Evolutionary conservation across 2,113 vertebrate species (phyloP).

Genomic region (Jacana jacana): DNA sequence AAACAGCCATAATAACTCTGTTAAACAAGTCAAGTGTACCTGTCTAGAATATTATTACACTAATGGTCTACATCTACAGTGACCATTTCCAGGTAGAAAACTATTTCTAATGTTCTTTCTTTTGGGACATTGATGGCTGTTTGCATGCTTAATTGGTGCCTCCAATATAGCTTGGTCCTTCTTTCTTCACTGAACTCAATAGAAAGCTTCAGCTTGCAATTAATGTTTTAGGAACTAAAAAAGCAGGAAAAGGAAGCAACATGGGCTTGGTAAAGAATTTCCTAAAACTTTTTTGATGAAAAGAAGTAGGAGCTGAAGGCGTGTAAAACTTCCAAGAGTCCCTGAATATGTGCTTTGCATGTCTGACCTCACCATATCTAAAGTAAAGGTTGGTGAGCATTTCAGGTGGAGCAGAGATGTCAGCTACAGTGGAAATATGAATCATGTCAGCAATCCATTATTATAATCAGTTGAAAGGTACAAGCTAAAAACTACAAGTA

Average conservation of each 20-base stretch:
- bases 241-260: neutral
- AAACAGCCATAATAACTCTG: neutral
- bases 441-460: neutral
- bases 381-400: neutral
- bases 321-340: neutral
- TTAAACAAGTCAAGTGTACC: accelerated
- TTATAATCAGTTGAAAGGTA: neutral
- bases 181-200: neutral
- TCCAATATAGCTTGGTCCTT: neutral
- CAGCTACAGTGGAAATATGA: neutral
- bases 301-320: neutral
- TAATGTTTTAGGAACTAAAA: neutral
- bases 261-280: neutral
- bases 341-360: neutral
- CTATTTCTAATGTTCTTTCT: neutral
- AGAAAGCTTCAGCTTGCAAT: neutral
- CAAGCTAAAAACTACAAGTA: neutral
- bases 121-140: neutral
- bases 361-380: neutral
- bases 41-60: neutral
- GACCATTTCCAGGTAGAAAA: neutral
- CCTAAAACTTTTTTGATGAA: neutral
- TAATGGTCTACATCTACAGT: neutral
- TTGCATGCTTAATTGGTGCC: neutral
- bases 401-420: neutral